Conservation (phyloP, 2,113 vertebrate genomes). For the Philantomba maxwellii region DNA sequence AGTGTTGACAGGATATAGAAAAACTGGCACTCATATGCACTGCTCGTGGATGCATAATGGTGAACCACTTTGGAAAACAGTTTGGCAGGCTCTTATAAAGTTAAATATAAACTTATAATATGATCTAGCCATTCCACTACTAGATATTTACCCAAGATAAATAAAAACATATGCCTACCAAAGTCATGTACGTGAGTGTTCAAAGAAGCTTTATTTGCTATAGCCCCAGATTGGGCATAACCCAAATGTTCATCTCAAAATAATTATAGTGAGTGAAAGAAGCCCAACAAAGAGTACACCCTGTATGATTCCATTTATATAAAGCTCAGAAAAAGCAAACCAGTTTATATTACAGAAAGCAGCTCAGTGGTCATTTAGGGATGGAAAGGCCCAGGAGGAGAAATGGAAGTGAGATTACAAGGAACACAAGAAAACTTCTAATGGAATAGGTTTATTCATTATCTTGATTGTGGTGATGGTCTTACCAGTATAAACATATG, state of each 20-base stretch:
- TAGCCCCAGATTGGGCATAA: background rate
- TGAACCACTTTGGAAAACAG: background rate
- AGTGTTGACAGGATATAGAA: background rate
- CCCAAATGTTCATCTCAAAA: conserved; percentile 40
- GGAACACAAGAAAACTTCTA: background rate
- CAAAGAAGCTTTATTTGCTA: conserved; percentile 21
- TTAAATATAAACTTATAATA: conserved; percentile 11
- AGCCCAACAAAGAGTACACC: background rate
- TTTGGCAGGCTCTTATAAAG: background rate
- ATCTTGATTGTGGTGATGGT: background rate
- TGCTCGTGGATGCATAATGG: background rate
- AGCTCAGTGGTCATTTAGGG: background rate
- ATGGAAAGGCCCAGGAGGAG: background rate
- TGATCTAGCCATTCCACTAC: background rate
- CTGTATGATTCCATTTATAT: background rate
- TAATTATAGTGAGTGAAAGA: conserved; percentile 13
- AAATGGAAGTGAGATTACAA: background rate
- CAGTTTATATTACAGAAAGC: background rate
- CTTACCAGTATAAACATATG: background rate
- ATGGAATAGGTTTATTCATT: background rate
- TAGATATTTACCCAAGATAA: conserved; percentile 38
- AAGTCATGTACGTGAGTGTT: background rate
- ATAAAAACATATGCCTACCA: conserved; percentile 21
- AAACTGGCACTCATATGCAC: background rate
- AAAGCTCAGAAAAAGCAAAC: conserved; percentile 8